Conservation (phyloP, 2,888 invertebrate species). For the Drosophila nigritarsus region DNA sequence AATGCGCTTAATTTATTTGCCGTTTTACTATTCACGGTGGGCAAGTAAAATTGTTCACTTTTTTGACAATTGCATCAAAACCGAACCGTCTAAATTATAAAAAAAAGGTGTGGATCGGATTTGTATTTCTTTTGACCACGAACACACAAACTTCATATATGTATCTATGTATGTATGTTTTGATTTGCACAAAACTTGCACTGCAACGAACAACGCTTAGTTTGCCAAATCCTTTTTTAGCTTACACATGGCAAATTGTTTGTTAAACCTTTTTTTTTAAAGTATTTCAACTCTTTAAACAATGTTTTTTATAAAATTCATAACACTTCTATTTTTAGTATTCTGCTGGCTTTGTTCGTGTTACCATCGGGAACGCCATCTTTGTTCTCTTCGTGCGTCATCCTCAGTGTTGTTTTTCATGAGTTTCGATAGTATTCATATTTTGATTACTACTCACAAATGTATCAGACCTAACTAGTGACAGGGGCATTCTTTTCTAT, state of each 20-base stretch:
- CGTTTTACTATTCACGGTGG: slow-evolving; percentile 11
- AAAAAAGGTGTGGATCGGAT: slow-evolving; percentile 50
- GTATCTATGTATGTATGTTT: slow-evolving; percentile 49
- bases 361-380: slow-evolving; percentile 64
- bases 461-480: background rate
- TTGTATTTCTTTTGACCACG: slow-evolving; percentile 63
- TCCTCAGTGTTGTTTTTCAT: slow-evolving; percentile 45
- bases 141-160: slow-evolving; percentile 49
- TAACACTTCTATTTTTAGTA: slow-evolving; percentile 52
- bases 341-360: slow-evolving; percentile 64
- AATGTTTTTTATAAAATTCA: slow-evolving; percentile 46
- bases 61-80: slow-evolving; percentile 22
- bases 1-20: slow-evolving; percentile 19
- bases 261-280: slow-evolving; percentile 20
- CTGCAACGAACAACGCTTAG: slow-evolving; percentile 39
- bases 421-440: slow-evolving; percentile 39
- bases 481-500: background rate
- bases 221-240: slow-evolving; percentile 46
- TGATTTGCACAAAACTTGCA: slow-evolving; percentile 54
- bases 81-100: slow-evolving; percentile 28
- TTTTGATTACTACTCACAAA: slow-evolving; percentile 26
- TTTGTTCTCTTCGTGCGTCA: slow-evolving; percentile 71
- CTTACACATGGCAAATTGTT: slow-evolving; percentile 49
- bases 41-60: slow-evolving; percentile 23
- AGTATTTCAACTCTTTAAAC: slow-evolving; percentile 33